These are phyloP conservation scores for Tragopan temminckii DNA, from an alignment of 2,797 vertebrate genomes.

Conservation along the genomic window DNA sequence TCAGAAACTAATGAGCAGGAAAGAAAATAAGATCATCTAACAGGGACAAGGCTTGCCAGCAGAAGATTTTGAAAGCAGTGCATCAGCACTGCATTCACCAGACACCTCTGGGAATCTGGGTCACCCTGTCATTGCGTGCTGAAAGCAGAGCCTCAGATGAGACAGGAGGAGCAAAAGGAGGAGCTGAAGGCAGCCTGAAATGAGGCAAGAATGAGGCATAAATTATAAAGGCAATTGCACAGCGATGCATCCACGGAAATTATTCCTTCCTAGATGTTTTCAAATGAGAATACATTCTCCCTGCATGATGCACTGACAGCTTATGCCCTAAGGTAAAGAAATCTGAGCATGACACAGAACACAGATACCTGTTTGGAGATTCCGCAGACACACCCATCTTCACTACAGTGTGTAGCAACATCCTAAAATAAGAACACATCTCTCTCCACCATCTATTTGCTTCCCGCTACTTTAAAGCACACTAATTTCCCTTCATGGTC, in stretches of 20 bases:
- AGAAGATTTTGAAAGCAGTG: neutral
- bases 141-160: neutral
- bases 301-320: constrained; percentile 11
- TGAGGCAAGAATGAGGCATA: neutral
- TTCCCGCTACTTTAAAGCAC: constrained; percentile 3
- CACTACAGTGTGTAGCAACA: neutral
- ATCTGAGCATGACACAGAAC: neutral
- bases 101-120: constrained; percentile 27
- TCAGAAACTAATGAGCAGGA: neutral
- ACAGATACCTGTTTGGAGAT: neutral
- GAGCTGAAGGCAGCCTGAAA: neutral
- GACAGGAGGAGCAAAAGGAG: neutral
- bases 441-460: neutral
- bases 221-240: constrained; percentile 23
- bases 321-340: constrained; percentile 29
- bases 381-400: neutral
- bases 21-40: neutral
- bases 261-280: constrained; percentile 20
- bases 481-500: neutral
- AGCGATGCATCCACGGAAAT: neutral
- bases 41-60: neutral
- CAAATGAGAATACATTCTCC: neutral
- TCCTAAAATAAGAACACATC: neutral
- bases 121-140: neutral
- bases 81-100: neutral